Base-by-base conservation (phyloP, 1,140 invertebrate species). In the Drosophila lacteicornis region DNA sequence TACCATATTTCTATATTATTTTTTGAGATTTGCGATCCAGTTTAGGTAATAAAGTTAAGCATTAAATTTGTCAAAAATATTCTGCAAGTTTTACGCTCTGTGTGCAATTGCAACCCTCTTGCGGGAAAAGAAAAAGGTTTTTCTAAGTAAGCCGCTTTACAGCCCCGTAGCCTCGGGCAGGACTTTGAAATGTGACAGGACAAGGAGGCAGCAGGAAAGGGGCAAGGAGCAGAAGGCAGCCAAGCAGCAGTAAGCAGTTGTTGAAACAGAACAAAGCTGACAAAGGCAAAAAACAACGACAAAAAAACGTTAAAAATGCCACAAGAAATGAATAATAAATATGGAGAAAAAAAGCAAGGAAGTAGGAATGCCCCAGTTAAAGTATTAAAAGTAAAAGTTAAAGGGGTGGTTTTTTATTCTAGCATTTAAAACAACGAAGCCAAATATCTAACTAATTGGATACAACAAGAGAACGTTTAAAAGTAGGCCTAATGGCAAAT, bases 271-370 rank as follows among this genome's bases (percentile, higher is more conserved):
- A 56, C 51, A 60, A 73, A 79, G 75, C 53, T 78, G 67, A 68
- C 75, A 68, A 68, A 66, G 46, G 30, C 58, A 38, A 51, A 57
- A 66, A 47, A 73, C 46, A 40, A 9, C 22, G 4, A 13, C 36
- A 27, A 17, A 50, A 49, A 47, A 43, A 42, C 13, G 40, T 55
- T 75, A 49, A 56, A 82, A 82, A 76, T 65, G 68, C 75, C 68
- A 60, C 80, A 49, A 75, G 75, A 79, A 82, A 75, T 82, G 80
- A 82, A 82, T 82, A 82, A 82, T 82, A 82, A 82, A 82, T 82
- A 63, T 43, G 49, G 43, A 40, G 36, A 40, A 53, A 40, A 50
- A 30, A 47, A 73, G 19, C 50, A 17, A 17, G 36, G 50, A 55
- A n/a, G 30, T 47, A 15, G 22, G 40, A 56, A 43, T 45, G 66